These are phyloP conservation scores for Muntiacus reevesi DNA, from an alignment of 2,113 vertebrate genomes.

Conservation along the genomic window DNA sequence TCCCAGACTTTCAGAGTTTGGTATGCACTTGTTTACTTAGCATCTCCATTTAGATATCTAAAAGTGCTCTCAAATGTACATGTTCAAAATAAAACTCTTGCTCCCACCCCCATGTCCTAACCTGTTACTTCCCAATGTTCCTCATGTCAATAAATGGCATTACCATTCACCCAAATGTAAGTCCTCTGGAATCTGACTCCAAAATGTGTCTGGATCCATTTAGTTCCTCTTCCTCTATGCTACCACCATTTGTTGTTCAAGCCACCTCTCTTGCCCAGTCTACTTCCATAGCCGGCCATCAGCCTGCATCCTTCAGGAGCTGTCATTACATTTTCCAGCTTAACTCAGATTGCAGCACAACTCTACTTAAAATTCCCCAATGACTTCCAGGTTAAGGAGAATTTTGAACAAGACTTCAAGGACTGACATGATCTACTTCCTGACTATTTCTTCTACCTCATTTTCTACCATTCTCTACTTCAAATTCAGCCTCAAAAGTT, in stretches of 20 bases:
- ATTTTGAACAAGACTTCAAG: not conserved
- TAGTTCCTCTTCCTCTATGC: not conserved
- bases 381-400: not conserved
- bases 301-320: not conserved
- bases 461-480: not conserved
- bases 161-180: not conserved
- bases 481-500: not conserved
- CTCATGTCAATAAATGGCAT: not conserved
- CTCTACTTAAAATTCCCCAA: not conserved
- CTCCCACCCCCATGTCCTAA: accelerated
- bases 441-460: not conserved
- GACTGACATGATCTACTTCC: not conserved
- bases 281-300: not conserved
- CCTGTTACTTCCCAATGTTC: not conserved
- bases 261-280: too few relatives aligned
- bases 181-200: not conserved
- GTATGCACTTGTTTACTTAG: not conserved
- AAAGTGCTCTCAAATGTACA: not conserved
- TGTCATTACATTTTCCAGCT: not conserved
- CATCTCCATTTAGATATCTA: not conserved
- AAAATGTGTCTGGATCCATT: not conserved
- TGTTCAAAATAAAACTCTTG: not conserved
- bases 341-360: not conserved
- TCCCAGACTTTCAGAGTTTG: not conserved
- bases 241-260: not conserved